Percentiles rank a stretch among this genome's conserved stretches.
These are phyloP conservation scores for Ecdyonurus torrentis DNA, from an alignment of 2,888 invertebrate species.

Conservation along the genomic window DNA sequence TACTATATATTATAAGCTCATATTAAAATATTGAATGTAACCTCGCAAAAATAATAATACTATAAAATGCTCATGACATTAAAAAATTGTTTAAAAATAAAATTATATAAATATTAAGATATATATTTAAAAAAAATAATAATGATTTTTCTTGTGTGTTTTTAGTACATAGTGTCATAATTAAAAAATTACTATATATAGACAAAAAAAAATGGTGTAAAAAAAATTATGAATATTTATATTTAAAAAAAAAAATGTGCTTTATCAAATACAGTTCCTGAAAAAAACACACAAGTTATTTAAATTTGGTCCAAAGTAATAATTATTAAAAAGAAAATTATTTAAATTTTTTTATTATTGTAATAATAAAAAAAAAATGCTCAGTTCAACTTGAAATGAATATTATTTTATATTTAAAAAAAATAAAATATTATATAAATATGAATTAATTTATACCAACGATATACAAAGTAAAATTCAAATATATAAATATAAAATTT, in stretches of 20 bases:
- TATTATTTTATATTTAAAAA: neutral
- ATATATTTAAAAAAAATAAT: slow-evolving; percentile 4
- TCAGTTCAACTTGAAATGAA: neutral
- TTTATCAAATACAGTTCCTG: slow-evolving; percentile 2
- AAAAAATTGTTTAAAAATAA: slow-evolving; percentile 3
- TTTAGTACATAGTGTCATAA: neutral
- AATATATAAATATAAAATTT: neutral
- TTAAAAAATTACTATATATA: neutral
- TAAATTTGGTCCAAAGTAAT: neutral
- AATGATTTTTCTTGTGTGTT: neutral
- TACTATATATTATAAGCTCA: neutral
- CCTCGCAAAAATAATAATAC: too few relatives aligned
- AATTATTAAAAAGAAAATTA: neutral
- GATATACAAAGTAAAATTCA: neutral
- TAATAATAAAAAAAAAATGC: neutral
- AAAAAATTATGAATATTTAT: neutral
- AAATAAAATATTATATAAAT: neutral
- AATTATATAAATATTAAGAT: neutral
- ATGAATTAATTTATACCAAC: neutral
- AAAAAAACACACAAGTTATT: neutral
- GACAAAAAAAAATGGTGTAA: neutral
- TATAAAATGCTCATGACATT: too few relatives aligned
- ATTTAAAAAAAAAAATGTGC: neutral
- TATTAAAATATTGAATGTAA: too few relatives aligned
- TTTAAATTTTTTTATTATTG: neutral